Evolutionary conservation across 53 echinoderm and acorn worm genomes (phyloP), one percentile per base, ranked within the genome.

Genomic region (Apostichopus leukothele): DNA sequence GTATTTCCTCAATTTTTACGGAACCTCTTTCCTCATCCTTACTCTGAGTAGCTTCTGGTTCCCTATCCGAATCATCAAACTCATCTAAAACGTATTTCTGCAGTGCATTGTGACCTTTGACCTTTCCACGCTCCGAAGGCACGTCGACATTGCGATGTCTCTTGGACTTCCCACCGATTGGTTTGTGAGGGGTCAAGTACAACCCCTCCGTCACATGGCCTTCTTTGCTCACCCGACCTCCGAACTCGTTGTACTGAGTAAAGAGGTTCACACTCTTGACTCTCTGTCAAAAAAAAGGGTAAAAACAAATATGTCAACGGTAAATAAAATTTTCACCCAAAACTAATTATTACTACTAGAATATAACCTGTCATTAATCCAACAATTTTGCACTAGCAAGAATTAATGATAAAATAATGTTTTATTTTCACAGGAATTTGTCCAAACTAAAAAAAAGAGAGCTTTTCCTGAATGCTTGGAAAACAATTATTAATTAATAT

Each of bases 201-300:
- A 84, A 71, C 0, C 91, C 92, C 53, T 89, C 91, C n/a, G 52
- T 53, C 59, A 91, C 54, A 20, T 86, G 83, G 0, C 94, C 94
- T 75, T 93, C 94, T 73, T 91, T 90, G 84, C 96, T 96, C 18
- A 93, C 76, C 60, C 94, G 89, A 7, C 96, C 96, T 39, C 96
- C 96, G 79, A 95, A 78, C 68, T 96, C 96, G 84, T 95, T 93
- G 87, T 96, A 96, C 60, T 92, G 91, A 53, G 78, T 73, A 75
- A 96, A 96, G 76, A 96, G 88, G 39, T 96, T 91, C 52, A 89
- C 88, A 19, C 60, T 88, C 25, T 91, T 83, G 11, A 67, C 74
- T 14, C 81, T 92, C 94, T 96, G 90, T 55, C 12, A 19, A 51
- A 6, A 83, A 51, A 83, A 83, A 25, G 0, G 0, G 23, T 4